Evolutionary conservation across 1,140 invertebrate species (phyloP).

Genomic region (Ceratina calcarata): DNA sequence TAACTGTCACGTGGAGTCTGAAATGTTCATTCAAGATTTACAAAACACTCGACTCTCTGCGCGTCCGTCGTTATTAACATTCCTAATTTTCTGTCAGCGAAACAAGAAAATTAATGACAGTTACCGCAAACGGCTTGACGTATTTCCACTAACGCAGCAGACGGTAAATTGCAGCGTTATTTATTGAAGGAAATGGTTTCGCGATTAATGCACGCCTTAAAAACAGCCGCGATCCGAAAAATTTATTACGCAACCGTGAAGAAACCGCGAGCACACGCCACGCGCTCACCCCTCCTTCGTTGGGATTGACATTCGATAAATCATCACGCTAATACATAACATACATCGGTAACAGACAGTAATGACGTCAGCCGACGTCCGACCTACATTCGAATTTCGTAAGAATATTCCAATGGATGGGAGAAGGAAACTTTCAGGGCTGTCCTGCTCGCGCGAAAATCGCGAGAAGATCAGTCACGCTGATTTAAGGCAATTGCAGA

Average conservation of each 20-base stretch:
- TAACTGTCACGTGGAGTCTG: too few relatives aligned
- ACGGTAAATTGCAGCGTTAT: not conserved
- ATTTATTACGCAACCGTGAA: not conserved
- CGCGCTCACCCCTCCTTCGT: not conserved
- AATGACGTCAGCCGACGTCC: slow-evolving; percentile 13
- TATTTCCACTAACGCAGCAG: slow-evolving; percentile 6
- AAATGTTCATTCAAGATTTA: too few relatives aligned
- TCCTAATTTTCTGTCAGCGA: too few relatives aligned
- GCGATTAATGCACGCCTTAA: not conserved
- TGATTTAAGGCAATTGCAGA: too few relatives aligned
- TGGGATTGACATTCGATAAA: not conserved
- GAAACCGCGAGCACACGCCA: not conserved
- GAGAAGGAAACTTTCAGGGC: not conserved
- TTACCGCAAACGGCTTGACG: not conserved
- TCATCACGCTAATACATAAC: slow-evolving; percentile 10
- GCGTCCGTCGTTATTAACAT: too few relatives aligned
- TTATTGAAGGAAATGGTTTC: not conserved
- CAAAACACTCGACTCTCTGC: too few relatives aligned
- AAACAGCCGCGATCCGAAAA: not conserved
- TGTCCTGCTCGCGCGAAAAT: too few relatives aligned
- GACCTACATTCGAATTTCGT: slow-evolving; percentile 13
- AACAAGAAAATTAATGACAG: not conserved
- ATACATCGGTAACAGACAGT: slow-evolving; percentile 18
- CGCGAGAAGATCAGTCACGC: too few relatives aligned
- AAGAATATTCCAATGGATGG: slow-evolving; percentile 14